Percentiles rank a stretch among this genome's conserved stretches.
These are phyloP conservation scores for Harmothoe impar DNA, from an alignment of 2,888 invertebrate genomes.

Conservation along the genomic window DNA sequence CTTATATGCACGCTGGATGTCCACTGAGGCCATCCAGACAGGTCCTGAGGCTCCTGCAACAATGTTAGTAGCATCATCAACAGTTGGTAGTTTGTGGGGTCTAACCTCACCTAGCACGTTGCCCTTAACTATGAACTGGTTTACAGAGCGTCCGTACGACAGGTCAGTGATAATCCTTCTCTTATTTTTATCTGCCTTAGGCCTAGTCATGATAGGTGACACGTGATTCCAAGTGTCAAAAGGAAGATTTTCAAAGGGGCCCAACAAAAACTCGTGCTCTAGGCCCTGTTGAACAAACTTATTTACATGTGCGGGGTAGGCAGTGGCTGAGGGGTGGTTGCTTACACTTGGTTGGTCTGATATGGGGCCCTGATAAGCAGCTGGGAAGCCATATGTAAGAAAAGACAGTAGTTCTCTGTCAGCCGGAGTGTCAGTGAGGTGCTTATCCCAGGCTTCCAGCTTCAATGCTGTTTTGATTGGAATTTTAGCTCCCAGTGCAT, in stretches of 20 bases:
- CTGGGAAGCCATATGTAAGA: too few species aligned
- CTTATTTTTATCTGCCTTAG: neutral
- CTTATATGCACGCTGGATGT: neutral
- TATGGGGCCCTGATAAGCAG: too few species aligned
- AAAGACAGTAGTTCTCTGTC: too few species aligned
- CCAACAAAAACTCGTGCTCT: neutral
- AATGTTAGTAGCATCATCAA: neutral
- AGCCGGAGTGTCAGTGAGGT: too few species aligned
- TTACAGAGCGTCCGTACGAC: neutral
- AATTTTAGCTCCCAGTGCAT: too few species aligned
- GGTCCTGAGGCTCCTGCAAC: neutral
- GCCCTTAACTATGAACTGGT: neutral
- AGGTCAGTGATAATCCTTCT: neutral
- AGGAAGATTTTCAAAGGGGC: neutral
- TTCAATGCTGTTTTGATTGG: too few species aligned
- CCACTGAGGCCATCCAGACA: neutral
- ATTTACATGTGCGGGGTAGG: too few species aligned
- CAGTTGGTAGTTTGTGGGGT: neutral
- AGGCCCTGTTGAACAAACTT: neutral
- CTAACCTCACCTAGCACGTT: neutral
- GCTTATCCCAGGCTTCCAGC: too few species aligned
- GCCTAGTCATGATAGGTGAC: neutral
- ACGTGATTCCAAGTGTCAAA: neutral
- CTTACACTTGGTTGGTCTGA: too few species aligned
- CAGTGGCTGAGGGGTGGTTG: too few species aligned